phyloP scores from a whole-genome alignment of 1,140 invertebrate genomes.

The Neelides sp. region DNA sequence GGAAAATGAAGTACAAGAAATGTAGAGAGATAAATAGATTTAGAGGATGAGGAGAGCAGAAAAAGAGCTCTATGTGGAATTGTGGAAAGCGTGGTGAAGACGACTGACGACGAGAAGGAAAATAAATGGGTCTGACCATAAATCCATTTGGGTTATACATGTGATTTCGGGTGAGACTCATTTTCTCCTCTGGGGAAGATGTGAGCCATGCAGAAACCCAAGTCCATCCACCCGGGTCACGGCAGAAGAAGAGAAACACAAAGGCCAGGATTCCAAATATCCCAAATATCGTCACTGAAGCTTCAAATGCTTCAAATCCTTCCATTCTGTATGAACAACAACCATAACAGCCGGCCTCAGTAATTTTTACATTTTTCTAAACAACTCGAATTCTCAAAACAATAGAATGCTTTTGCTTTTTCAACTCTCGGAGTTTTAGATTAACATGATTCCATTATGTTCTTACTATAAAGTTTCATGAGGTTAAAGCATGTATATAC shows the following conservation, averaged over 20 bases:
- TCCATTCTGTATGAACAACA: no score
- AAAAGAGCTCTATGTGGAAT: background rate
- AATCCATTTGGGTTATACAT: constrained; percentile 48
- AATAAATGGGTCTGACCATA: constrained; percentile 41
- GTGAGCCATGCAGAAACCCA: constrained; percentile 43
- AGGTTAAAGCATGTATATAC: no score
- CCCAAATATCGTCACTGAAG: constrained; percentile 33
- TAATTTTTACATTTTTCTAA: background rate
- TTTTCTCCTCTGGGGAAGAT: constrained; percentile 49
- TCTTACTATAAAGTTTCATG: no score
- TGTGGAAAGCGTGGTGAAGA: background rate
- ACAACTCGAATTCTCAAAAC: background rate
- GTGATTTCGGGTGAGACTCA: constrained; percentile 40
- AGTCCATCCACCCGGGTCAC: constrained; percentile 42
- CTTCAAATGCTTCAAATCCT: constrained; percentile 21
- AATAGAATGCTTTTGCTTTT: no score
- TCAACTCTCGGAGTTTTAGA: no score
- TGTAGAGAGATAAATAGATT: background rate
- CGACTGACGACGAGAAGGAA: background rate
- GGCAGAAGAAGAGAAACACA: constrained; percentile 37
- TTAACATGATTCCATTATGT: no score
- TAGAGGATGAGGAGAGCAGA: background rate
- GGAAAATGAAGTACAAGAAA: background rate
- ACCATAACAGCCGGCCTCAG: no score
- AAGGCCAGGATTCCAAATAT: constrained; percentile 32